A percentile compares a stretch with the other conserved stretches of the same genome.
Evolutionary conservation across 2,797 vertebrate species (phyloP).

Genomic region (Prionace glauca): DNA sequence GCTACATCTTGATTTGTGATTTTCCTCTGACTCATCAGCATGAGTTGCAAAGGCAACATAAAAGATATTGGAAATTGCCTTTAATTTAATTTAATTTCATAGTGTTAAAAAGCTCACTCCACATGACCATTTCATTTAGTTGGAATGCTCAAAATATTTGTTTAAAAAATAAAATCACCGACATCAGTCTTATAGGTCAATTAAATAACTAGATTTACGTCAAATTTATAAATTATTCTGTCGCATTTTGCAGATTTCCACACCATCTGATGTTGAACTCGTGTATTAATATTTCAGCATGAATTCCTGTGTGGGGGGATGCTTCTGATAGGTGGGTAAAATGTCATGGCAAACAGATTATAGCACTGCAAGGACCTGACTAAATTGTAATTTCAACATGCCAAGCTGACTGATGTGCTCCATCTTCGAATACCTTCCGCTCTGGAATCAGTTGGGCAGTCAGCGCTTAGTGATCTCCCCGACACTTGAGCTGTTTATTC

Average conservation of each 20-base stretch:
- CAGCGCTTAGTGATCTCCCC: background rate
- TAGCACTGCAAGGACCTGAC: slow-evolving; percentile 10
- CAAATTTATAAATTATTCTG: background rate
- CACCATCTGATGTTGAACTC: background rate
- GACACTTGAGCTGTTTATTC: background rate
- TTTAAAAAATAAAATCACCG: background rate
- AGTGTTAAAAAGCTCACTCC: background rate
- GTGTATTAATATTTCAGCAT: slow-evolving; percentile 15
- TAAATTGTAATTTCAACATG: slow-evolving; percentile 31
- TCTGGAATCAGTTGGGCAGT: background rate
- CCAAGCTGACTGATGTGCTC: slow-evolving; percentile 12
- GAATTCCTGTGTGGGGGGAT: background rate
- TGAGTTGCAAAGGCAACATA: background rate
- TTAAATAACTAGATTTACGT: background rate
- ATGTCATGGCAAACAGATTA: slow-evolving; percentile 28
- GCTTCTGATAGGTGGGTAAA: background rate
- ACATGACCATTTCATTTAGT: background rate
- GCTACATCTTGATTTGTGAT: background rate
- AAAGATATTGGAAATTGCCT: background rate
- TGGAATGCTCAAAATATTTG: background rate
- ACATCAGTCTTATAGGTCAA: background rate
- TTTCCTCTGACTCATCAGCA: background rate
- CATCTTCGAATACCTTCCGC: background rate
- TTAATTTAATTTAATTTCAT: slow-evolving; percentile 10
- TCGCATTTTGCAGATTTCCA: slow-evolving; percentile 26